Percentiles rank a stretch among this genome's conserved stretches.
Conservation (phyloP, 2,797 vertebrate species). For the Selene dorsalis region DNA sequence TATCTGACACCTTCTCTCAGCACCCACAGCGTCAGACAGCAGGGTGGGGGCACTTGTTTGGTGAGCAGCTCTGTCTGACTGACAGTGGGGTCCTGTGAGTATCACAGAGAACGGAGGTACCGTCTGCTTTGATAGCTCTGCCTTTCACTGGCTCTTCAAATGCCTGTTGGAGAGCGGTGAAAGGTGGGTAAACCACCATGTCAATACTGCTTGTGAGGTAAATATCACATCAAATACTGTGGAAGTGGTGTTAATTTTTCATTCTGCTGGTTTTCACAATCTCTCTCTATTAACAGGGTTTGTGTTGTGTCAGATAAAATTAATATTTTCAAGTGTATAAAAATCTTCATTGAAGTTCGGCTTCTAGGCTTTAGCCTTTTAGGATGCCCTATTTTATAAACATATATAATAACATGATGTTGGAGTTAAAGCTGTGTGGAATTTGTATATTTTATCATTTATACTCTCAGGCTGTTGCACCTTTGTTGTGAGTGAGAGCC, state of each 20-base stretch:
- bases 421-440: not conserved
- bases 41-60: slow-evolving; percentile 63
- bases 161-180: slow-evolving; percentile 8
- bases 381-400: not conserved
- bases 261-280: not conserved
- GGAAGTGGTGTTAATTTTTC: not conserved
- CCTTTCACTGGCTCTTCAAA: slow-evolving; percentile 36
- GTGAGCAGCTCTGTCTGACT: slow-evolving; percentile 69
- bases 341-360: not conserved
- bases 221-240: slow-evolving; percentile 5
- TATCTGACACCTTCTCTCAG: slow-evolving; percentile 73
- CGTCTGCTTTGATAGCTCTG: slow-evolving; percentile 63
- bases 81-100: slow-evolving; percentile 72
- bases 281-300: not conserved
- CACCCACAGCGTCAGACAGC: slow-evolving; percentile 61
- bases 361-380: not conserved
- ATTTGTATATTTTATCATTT: not conserved
- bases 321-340: not conserved
- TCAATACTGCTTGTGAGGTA: slow-evolving; percentile 41
- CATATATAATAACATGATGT: not conserved
- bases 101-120: slow-evolving; percentile 66
- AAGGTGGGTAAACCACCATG: slow-evolving; percentile 37
- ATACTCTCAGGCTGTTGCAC: not conserved
- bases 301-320: not conserved
- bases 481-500: slow-evolving; percentile 5